These are phyloP conservation scores for Drosophila limbata DNA, from an alignment of 2,888 invertebrate species.

Conservation along the genomic window DNA sequence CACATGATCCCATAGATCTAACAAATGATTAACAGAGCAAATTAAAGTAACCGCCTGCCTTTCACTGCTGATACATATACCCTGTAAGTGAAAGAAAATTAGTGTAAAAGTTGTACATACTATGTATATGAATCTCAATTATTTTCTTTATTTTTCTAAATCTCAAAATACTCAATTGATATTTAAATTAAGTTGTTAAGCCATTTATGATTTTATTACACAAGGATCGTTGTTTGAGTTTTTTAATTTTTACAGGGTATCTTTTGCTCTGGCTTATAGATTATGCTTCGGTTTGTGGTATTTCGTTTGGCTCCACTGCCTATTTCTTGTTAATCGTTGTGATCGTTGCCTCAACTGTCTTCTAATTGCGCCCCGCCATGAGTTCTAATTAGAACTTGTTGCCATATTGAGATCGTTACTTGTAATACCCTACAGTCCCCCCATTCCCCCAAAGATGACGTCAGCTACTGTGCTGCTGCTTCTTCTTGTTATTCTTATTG, in stretches of 20 bases:
- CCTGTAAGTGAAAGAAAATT: background rate
- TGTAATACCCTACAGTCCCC: slow-evolving; percentile 21
- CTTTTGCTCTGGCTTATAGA: background rate
- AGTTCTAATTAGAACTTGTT: slow-evolving; percentile 51
- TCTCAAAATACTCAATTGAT: no score
- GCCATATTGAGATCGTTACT: slow-evolving; percentile 47
- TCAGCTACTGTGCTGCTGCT: slow-evolving; percentile 35
- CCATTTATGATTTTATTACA: background rate
- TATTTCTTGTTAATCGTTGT: slow-evolving; percentile 13
- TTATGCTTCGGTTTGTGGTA: background rate
- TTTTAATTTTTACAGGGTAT: slow-evolving; percentile 4
- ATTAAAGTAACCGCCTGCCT: slow-evolving; percentile 7
- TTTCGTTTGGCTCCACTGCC: slow-evolving; percentile 10
- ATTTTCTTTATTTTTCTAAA: background rate
- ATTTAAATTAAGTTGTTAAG: no score
- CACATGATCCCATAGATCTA: slow-evolving; percentile 24
- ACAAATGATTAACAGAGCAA: slow-evolving; percentile 16
- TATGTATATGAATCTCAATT: background rate
- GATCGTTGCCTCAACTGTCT: slow-evolving; percentile 12
- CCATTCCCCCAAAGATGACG: slow-evolving; percentile 32
- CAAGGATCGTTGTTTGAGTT: background rate
- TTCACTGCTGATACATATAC: background rate
- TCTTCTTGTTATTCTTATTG: slow-evolving; percentile 33
- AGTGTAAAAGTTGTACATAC: background rate
- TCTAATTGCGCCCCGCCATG: slow-evolving; percentile 36